Percentiles rank a stretch among this genome's conserved stretches.
Evolutionary conservation across 1,140 invertebrate species (phyloP).

Genomic region (Gryon sp.): DNA sequence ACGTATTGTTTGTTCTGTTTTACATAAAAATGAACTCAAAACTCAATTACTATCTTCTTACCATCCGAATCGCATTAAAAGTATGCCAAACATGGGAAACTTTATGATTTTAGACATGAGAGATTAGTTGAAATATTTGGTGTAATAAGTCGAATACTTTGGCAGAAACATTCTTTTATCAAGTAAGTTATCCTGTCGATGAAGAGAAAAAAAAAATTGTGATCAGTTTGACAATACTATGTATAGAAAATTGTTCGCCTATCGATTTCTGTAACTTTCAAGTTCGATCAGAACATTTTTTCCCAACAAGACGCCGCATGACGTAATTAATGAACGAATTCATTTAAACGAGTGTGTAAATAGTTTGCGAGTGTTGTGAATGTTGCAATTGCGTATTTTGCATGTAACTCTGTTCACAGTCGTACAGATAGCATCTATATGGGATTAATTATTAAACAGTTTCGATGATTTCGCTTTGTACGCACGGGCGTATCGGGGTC

Average conservation of each 20-base stretch:
- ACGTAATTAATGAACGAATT: constrained; percentile 1
- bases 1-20: too few relatives aligned
- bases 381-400: constrained; percentile 7
- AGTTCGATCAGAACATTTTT: constrained; percentile 26
- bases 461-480: constrained; percentile 54
- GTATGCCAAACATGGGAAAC: too few relatives aligned
- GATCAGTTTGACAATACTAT: constrained; percentile 46
- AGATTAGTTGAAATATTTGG: constrained; percentile 49
- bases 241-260: constrained; percentile 35
- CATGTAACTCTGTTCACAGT: constrained; percentile 20
- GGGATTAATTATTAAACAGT: constrained; percentile 60
- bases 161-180: constrained; percentile 41
- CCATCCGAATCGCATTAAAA: too few relatives aligned
- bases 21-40: too few relatives aligned
- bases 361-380: constrained; percentile 2
- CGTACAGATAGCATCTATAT: constrained; percentile 45
- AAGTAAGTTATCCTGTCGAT: constrained; percentile 34
- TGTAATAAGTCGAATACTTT: constrained; percentile 19
- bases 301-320: background rate
- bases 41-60: too few relatives aligned
- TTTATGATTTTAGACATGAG: too few relatives aligned
- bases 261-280: constrained; percentile 41
- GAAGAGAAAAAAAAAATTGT: constrained; percentile 40
- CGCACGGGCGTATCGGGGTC: constrained; percentile 56
- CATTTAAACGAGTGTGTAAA: constrained; percentile 13